Conservation (phyloP, 1,140 invertebrate genomes). For the Zophobas atratus region DNA sequence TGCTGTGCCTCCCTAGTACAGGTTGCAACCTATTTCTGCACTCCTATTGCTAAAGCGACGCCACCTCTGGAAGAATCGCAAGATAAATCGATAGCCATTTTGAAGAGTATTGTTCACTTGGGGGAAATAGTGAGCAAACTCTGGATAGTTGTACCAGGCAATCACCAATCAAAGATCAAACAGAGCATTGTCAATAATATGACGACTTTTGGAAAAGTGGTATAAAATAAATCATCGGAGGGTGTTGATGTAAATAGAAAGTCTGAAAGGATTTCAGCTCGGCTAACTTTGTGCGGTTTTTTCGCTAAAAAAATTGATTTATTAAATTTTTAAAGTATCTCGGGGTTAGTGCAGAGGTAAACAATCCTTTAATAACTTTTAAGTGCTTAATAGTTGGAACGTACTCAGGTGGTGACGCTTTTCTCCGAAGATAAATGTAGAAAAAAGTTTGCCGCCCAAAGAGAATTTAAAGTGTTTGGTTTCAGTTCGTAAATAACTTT, state of each 20-base stretch:
- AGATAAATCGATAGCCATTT: neutral
- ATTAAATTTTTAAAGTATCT: no score
- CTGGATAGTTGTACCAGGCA: neutral
- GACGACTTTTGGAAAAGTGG: neutral
- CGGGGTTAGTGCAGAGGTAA: no score
- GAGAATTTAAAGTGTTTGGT: no score
- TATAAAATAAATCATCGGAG: conserved; percentile 3
- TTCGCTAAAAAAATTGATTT: no score
- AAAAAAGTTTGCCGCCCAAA: no score
- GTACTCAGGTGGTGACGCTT: no score
- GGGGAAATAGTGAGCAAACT: neutral
- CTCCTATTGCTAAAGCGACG: neutral
- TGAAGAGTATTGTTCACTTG: neutral
- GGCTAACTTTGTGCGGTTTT: neutral
- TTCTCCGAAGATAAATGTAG: no score
- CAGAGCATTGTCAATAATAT: conserved; percentile 9
- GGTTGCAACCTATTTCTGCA: neutral
- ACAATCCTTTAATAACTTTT: no score
- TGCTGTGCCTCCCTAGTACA: neutral
- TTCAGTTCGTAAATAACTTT: no score
- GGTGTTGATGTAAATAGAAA: conserved; percentile 1
- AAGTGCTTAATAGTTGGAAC: no score
- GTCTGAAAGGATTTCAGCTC: conserved; percentile 13
- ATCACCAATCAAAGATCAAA: conserved; percentile 9
- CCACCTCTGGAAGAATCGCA: neutral